phyloP scores from a whole-genome alignment of 1,140 invertebrate species.

The Matsumurasca onukii region DNA sequence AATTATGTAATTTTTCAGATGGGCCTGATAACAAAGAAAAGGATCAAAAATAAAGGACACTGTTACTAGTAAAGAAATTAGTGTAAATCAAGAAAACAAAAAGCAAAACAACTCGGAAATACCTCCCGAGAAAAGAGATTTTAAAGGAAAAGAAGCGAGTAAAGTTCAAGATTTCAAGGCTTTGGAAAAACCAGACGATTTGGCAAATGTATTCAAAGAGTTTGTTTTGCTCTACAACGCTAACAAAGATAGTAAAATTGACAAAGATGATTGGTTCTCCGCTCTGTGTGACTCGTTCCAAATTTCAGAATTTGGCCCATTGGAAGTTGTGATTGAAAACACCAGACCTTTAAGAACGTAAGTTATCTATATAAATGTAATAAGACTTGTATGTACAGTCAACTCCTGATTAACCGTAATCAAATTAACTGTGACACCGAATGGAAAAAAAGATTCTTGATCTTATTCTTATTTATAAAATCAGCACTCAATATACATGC shows the following conservation, averaged over 20 bases:
- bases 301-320: constrained; percentile 1
- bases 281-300: constrained; percentile 3
- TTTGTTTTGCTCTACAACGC: constrained; percentile 8
- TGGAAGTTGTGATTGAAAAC: constrained; percentile 8
- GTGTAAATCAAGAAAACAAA: background rate
- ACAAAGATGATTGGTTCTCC: constrained; percentile 11
- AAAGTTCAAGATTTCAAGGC: too few species aligned
- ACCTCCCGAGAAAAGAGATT: too few species aligned
- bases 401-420: too few species aligned
- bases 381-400: too few species aligned
- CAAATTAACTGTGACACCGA: too few species aligned
- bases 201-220: background rate
- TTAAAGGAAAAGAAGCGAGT: too few species aligned
- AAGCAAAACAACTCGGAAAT: background rate
- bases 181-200: background rate
- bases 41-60: background rate
- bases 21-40: background rate
- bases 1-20: too few species aligned
- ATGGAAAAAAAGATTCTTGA: too few species aligned
- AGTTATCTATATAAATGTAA: too few species aligned
- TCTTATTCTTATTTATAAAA: too few species aligned
- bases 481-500: too few species aligned
- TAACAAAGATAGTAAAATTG: background rate
- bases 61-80: background rate
- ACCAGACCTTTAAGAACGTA: background rate